Percentiles rank a stretch among this genome's conserved stretches.
Evolutionary conservation across 2,797 vertebrate species (phyloP).

Genomic region (Iguana delicatissima): DNA sequence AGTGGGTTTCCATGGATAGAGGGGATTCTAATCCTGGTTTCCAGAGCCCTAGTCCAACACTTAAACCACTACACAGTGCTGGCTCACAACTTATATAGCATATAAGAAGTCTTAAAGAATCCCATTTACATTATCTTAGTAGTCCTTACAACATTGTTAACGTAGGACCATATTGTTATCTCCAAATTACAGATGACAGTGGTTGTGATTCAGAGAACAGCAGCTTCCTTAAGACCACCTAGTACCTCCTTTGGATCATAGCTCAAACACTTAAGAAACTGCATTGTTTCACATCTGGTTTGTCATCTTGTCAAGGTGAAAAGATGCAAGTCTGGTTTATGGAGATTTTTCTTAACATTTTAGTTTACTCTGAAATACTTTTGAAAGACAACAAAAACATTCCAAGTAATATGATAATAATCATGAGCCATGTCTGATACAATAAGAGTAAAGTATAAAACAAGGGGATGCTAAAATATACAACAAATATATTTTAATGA

Average conservation of each 20-base stretch:
- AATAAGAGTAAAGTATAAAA: background rate
- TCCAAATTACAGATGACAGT: background rate
- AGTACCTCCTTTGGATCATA: no score
- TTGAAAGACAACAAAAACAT: conserved; percentile 25
- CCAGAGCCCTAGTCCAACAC: no score
- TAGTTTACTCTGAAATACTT: conserved; percentile 56
- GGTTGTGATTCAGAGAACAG: background rate
- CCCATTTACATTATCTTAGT: background rate
- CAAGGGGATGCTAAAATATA: conserved; percentile 9
- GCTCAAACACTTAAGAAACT: background rate
- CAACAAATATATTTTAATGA: background rate
- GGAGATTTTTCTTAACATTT: conserved; percentile 29
- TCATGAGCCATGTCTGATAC: background rate
- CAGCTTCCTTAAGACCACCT: background rate
- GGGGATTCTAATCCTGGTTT: no score
- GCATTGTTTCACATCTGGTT: background rate
- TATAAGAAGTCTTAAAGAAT: background rate
- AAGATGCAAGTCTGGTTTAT: conserved; percentile 31
- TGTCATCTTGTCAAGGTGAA: background rate
- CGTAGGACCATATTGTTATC: background rate
- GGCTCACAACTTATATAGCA: background rate
- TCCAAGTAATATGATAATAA: background rate
- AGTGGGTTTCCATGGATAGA: no score
- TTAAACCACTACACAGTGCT: no score
- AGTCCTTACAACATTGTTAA: background rate